Conservation (phyloP, 2,113 vertebrate species). For the Setophaga petechia region DNA sequence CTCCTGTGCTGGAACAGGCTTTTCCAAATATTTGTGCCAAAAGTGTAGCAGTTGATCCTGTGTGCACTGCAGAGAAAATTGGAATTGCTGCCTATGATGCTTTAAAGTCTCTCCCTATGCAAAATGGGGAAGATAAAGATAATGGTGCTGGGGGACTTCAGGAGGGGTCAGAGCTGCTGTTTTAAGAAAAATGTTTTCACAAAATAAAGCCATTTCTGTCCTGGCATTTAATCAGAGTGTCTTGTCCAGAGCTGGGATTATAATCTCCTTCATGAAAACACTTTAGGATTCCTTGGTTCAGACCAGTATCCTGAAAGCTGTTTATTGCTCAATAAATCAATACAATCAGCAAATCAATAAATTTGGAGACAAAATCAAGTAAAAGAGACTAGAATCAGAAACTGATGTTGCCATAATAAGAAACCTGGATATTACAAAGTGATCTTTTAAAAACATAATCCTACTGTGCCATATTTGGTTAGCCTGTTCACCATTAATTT, state of each 20-base stretch:
- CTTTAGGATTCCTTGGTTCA: neutral
- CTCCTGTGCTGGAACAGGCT: neutral
- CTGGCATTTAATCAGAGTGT: neutral
- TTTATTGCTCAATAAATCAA: neutral
- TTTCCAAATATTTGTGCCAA: neutral
- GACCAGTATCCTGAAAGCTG: neutral
- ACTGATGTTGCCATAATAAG: neutral
- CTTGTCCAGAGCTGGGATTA: neutral
- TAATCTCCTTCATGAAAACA: neutral
- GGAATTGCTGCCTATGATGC: neutral
- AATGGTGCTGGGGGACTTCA: neutral
- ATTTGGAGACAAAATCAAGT: neutral
- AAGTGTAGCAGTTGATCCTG: neutral
- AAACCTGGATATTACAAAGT: neutral
- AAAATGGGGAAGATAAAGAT: neutral
- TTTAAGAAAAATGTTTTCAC: neutral
- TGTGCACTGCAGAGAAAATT: neutral
- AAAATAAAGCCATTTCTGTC: neutral
- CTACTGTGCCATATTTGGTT: neutral
- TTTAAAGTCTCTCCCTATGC: neutral
- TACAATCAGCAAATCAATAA: neutral
- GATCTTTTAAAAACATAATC: neutral
- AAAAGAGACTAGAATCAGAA: neutral
- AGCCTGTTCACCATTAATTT: neutral
- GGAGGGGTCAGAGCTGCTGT: neutral